These are phyloP conservation scores for Candoia aspera DNA, from an alignment of 2,113 vertebrate genomes.

Conservation along the genomic window DNA sequence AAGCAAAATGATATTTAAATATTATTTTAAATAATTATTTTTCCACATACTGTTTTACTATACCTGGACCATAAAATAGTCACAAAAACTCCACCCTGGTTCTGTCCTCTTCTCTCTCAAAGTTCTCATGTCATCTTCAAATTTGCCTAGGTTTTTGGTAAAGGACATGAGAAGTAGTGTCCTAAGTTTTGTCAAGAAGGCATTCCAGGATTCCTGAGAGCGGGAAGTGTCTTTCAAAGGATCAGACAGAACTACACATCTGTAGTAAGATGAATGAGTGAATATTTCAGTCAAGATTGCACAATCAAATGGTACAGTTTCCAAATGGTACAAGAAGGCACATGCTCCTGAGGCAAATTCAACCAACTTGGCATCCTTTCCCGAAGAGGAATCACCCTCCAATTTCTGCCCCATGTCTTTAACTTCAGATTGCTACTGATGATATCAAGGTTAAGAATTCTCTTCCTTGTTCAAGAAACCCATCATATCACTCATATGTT, in stretches of 20 bases:
- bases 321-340: too few species aligned
- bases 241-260: constrained; percentile 94
- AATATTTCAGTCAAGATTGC: constrained; percentile 11
- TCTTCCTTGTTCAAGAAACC: neutral
- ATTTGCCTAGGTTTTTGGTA: constrained; percentile 96
- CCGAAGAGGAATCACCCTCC: neutral
- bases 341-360: neutral
- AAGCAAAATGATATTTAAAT: neutral
- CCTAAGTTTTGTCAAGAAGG: constrained; percentile 94
- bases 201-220: constrained; percentile 97
- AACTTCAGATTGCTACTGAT: neutral
- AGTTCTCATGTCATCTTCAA: constrained; percentile 98
- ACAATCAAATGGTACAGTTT: neutral
- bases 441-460: neutral
- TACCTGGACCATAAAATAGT: constrained; percentile 99
- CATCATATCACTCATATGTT: neutral
- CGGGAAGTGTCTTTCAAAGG: constrained; percentile 97
- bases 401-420: neutral
- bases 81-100: constrained; percentile 98
- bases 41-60: neutral
- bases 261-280: constrained; percentile 62
- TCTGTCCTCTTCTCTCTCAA: constrained; percentile 95
- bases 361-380: neutral
- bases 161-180: constrained; percentile 98
- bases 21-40: constrained; percentile 2